Conservation (phyloP, 2,113 vertebrate genomes). For the Hyla sarda region DNA sequence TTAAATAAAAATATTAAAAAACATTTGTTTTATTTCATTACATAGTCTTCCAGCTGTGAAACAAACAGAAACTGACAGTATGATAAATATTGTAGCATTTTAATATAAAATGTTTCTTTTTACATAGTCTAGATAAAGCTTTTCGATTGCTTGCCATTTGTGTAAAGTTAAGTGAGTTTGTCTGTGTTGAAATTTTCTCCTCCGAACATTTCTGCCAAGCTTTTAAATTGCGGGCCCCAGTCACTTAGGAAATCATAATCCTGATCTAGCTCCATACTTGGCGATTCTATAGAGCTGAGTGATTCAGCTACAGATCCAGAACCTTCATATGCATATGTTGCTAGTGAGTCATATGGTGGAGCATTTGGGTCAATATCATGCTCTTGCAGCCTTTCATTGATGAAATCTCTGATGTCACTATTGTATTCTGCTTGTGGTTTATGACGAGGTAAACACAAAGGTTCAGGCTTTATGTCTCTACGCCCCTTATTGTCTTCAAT, state of each 20-base stretch:
- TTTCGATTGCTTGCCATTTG: constrained; percentile 57
- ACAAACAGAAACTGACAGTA: constrained; percentile 70
- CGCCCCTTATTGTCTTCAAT: constrained; percentile 91
- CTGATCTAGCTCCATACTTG: constrained; percentile 81
- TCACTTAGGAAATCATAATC: constrained; percentile 92
- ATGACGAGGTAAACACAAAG: constrained; percentile 72
- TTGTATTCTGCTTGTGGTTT: constrained; percentile 79
- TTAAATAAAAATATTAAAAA: constrained; percentile 72
- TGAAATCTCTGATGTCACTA: constrained; percentile 92
- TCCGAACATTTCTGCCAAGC: constrained; percentile 92
- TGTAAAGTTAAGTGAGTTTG: constrained; percentile 74
- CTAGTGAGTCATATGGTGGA: constrained; percentile 95
- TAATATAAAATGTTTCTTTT: constrained; percentile 56
- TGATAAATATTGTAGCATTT: constrained; percentile 71
- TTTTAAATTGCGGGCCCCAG: constrained; percentile 96
- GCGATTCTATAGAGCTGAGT: constrained; percentile 92
- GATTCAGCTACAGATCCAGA: constrained; percentile 90
- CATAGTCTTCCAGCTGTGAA: constrained; percentile 63
- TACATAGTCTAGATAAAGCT: constrained; percentile 67
- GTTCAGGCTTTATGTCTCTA: constrained; percentile 92
- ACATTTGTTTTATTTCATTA: constrained; percentile 64
- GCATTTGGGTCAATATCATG: constrained; percentile 87
- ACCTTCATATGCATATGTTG: constrained; percentile 96
- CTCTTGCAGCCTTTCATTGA: constrained; percentile 87
- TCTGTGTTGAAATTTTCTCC: constrained; percentile 78